These are phyloP conservation scores for Limnephilus auricula DNA, from an alignment of 2,888 invertebrate genomes.

Conservation along the genomic window DNA sequence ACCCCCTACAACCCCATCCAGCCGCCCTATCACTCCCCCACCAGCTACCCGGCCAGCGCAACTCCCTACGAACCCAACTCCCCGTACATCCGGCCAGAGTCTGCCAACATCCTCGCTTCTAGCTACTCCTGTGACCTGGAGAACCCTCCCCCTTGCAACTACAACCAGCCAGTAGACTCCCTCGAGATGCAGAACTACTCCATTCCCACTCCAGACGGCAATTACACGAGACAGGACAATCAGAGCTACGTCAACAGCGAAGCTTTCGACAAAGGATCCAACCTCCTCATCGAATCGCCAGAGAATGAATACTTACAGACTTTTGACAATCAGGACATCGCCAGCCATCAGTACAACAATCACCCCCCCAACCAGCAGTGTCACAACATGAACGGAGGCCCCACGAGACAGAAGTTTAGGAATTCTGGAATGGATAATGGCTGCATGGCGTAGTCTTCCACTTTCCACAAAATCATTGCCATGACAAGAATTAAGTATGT, in stretches of 20 bases:
- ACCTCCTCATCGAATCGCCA: constrained; percentile 77
- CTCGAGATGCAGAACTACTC: constrained; percentile 60
- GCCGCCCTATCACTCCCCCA: constrained; percentile 73
- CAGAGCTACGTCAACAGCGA: constrained; percentile 71
- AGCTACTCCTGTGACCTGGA: constrained; percentile 73
- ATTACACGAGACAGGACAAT: constrained; percentile 60
- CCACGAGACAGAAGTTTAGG: constrained; percentile 77
- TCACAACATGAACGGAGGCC: constrained; percentile 76
- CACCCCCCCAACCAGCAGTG: constrained; percentile 72
- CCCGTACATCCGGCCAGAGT: constrained; percentile 77
- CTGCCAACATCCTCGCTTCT: constrained; percentile 75
- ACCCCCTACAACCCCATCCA: constrained; percentile 74
- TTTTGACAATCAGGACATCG: constrained; percentile 73
- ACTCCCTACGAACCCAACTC: constrained; percentile 73
- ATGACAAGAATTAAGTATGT: constrained; percentile 49
- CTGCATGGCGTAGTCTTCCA: constrained; percentile 78
- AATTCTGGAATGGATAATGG: constrained; percentile 79
- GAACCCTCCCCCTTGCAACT: constrained; percentile 63
- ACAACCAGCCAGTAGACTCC: constrained; percentile 63
- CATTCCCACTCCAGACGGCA: constrained; percentile 58
- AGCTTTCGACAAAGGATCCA: constrained; percentile 75
- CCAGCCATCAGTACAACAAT: constrained; percentile 68
- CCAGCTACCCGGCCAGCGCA: constrained; percentile 73
- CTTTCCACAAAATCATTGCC: not conserved
- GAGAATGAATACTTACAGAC: constrained; percentile 77